Evolutionary conservation across 2,888 invertebrate species (phyloP), one percentile per base, ranked within the genome.

Genomic region (Cosmopolites sordidus): DNA sequence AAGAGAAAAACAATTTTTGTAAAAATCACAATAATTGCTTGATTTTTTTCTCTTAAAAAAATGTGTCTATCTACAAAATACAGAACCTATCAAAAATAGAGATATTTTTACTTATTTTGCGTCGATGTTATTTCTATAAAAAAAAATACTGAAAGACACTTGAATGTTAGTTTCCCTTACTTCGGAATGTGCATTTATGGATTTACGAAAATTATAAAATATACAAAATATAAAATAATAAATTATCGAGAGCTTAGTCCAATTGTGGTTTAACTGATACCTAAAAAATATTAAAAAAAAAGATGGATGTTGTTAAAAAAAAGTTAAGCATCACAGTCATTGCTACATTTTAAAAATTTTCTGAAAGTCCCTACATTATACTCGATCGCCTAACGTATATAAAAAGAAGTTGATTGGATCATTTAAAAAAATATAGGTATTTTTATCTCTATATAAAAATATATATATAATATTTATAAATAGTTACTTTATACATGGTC

Each of bases 301-400:
- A 43, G 42, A 48, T 18, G 22, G 16, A 39, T 37, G n/a, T n/a
- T n/a, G n/a, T n/a, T n/a, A n/a, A n/a, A n/a, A n/a, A 39, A 47
- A 11, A 33, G 17, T 47, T 27, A 50, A 54, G 56, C 56, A 56
- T 56, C 56, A 56, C 56, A 56, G 56, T 46, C 56, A 39, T 56
- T 53, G 49, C 56, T 49, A 56, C 43, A 51, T 49, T 30, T 47
- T 50, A 40, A 33, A 17, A 46, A 50, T 30, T 48, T 42, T 48
- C 30, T 40, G 16, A 17, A 17, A 46, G 16, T 22, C 22, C 22
- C 8, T 22, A 22, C n/a, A n/a, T n/a, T n/a, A n/a, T n/a, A n/a
- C n/a, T 22, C 22, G 22, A 8, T 22, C 8, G 22, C 3, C 4
- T 22, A 3, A 8, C 22, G 8, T 22, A 22, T 22, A 22, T 22